Evolutionary conservation across 2,113 vertebrate genomes (phyloP).

Genomic region (Lasiurus cinereus): DNA sequence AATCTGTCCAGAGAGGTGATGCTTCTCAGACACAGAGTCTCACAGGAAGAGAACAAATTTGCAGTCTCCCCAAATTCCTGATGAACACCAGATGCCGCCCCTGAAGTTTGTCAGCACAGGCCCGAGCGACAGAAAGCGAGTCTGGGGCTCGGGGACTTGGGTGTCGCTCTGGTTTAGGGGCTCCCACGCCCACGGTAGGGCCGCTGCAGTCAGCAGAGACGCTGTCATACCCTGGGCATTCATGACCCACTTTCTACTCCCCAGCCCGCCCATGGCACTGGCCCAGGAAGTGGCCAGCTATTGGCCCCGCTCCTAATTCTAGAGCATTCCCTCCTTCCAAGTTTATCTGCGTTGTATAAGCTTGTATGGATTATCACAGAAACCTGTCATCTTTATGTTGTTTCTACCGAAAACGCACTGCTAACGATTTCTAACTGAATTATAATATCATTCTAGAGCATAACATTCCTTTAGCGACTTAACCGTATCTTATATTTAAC

Average conservation of each 20-base stretch:
- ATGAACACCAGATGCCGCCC: conserved; percentile 71
- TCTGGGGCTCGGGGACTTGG: not conserved
- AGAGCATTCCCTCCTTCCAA: not conserved
- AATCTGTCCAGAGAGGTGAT: conserved; percentile 67
- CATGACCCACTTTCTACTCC: no score
- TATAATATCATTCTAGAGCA: not conserved
- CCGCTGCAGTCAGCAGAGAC: no score
- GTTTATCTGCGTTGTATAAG: not conserved
- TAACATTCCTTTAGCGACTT: not conserved
- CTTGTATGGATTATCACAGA: not conserved
- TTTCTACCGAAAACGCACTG: not conserved
- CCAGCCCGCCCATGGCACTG: not conserved
- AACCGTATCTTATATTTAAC: not conserved
- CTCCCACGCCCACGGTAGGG: not conserved
- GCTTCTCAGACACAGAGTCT: conserved; percentile 59
- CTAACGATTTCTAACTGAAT: conserved; percentile 9
- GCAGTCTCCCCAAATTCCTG: conserved; percentile 66
- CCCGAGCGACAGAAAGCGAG: conserved; percentile 23
- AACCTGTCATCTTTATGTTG: not conserved
- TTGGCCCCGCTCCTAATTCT: not conserved
- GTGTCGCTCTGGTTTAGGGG: not conserved
- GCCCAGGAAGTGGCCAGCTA: not conserved
- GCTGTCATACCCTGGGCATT: not conserved
- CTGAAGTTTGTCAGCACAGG: conserved; percentile 65
- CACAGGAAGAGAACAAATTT: conserved; percentile 71